Base-by-base conservation (phyloP, 2,797 vertebrate species). In the Spinibarbus caldwelli region DNA sequence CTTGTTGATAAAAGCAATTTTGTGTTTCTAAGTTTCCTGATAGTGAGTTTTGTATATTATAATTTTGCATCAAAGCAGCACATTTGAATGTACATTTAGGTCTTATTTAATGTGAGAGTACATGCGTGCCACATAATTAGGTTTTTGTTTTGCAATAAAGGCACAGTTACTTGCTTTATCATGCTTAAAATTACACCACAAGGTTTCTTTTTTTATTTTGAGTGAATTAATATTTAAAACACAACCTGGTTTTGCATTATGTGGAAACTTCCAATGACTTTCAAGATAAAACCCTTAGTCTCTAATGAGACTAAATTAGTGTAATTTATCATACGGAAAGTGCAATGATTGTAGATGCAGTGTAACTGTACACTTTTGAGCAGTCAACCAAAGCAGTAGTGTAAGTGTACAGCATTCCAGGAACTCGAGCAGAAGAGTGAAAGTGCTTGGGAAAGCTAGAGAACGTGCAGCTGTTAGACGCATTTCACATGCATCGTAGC, bases 1-100 rank as follows among this genome's bases (percentile, higher is more conserved):
- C n/a, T n/a, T n/a, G n/a, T n/a, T n/a, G n/a, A n/a, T n/a, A n/a
- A n/a, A n/a, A 91, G 93, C 91, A 64, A 76, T 88, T 91, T 88
- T 82, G 68, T 82, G 66, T 91, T 91, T 88, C 90, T 92, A 88
- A 88, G 81, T 92, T 94, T 93, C 89, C 89, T 89, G 90, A 85
- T 89, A 86, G 88, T 86, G 85, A 84, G 72, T 90, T 88, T 83
- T 78, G 67, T 26, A 10, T 29, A 29, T 43, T 43, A 29, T 62
- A 29, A 29, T 78, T 29, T 78, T 62, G n/a, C 54, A 54, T 36
- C 12, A 76, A 38, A 34, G 10, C 1, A 26, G 45, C 45, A 38
- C 1, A 29, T 41, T 29, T 43, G 15, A 62, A 29, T 43, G n/a
- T 11, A 6, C 26, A 21, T 43, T 29, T 29, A 41, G 8, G 8